A percentile compares a stretch with the other conserved stretches of the same genome.
These are phyloP conservation scores for Aporophyla lueneburgensis DNA, from an alignment of 2,888 invertebrate genomes.

Conservation along the genomic window DNA sequence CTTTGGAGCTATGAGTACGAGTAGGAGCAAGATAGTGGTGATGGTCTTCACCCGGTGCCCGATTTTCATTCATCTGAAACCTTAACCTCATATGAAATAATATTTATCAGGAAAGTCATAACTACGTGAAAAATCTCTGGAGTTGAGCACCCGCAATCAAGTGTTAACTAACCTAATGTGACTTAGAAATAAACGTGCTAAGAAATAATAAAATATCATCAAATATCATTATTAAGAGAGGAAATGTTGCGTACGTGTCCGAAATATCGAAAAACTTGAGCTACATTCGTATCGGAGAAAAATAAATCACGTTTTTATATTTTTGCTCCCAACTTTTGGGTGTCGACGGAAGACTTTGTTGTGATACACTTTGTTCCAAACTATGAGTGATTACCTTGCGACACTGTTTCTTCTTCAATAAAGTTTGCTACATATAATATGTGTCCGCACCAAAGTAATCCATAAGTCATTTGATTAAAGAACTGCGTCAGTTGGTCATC, in stretches of 20 bases:
- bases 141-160: neutral
- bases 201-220: neutral
- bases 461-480: neutral
- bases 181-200: neutral
- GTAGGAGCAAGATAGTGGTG: neutral
- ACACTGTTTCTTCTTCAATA: conserved; percentile 10
- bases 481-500: neutral
- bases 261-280: conserved; percentile 18
- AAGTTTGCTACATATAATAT: conserved; percentile 10
- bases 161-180: neutral
- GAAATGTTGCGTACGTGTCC: conserved; percentile 32
- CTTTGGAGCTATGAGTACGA: neutral
- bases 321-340: conserved; percentile 30
- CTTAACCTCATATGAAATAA: neutral
- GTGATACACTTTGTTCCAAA: neutral
- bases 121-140: neutral
- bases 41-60: neutral
- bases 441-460: neutral
- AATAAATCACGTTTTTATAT: conserved; percentile 25
- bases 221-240: neutral
- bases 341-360: conserved; percentile 6
- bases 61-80: neutral
- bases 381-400: conserved; percentile 11
- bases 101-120: neutral
- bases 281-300: neutral